Evolutionary conservation across 2,888 invertebrate genomes (phyloP).

Genomic region (Peribatodes rhomboidaria): DNA sequence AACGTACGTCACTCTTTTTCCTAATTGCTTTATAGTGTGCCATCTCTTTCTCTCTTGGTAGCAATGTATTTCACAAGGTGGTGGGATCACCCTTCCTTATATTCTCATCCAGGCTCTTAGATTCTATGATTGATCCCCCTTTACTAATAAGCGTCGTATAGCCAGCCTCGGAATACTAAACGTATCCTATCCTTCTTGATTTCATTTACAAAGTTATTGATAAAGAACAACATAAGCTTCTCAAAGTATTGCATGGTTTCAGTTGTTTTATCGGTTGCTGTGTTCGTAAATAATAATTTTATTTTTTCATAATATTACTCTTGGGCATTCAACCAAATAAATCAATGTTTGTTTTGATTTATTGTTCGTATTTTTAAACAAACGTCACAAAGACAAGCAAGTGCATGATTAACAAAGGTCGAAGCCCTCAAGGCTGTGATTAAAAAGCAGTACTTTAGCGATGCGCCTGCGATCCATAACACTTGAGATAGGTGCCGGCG

Average conservation of each 20-base stretch:
- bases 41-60: too few relatives aligned
- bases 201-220: too few relatives aligned
- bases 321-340: background rate
- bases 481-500: constrained; percentile 69
- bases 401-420: constrained; percentile 75
- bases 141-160: too few relatives aligned
- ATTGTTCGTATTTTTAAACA: constrained; percentile 12
- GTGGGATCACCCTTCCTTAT: too few relatives aligned
- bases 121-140: too few relatives aligned
- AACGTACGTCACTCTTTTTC: background rate
- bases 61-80: too few relatives aligned
- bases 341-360: constrained; percentile 16
- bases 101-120: too few relatives aligned
- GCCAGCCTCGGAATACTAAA: too few relatives aligned
- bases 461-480: constrained; percentile 72
- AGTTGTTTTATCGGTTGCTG: background rate
- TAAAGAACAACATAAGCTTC: background rate
- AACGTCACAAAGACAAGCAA: constrained; percentile 55
- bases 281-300: background rate
- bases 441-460: constrained; percentile 73
- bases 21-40: background rate
- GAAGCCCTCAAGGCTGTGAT: constrained; percentile 76
- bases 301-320: background rate
- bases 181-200: too few relatives aligned
- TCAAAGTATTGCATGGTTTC: background rate